Evolutionary conservation across 2,888 invertebrate species (phyloP), one percentile per base, ranked within the genome.

Genomic region (Macrophya alboannulata): DNA sequence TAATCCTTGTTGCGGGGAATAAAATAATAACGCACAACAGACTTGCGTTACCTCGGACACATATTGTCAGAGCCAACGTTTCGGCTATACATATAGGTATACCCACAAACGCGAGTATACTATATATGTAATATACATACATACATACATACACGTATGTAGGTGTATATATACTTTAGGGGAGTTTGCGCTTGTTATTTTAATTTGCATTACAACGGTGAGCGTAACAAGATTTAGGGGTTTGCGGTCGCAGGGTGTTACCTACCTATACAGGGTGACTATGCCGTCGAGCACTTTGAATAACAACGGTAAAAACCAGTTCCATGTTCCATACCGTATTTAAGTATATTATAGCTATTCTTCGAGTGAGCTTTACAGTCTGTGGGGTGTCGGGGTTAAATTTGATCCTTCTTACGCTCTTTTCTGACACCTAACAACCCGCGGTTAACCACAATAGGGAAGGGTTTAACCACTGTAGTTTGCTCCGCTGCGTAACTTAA

Each of bases 181-280:
- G 71, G 83, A 65, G 65, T 83, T 87, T 88, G 86, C 88, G 89
- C 91, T 91, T 90, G 90, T 91, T 89, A 88, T 86, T 86, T 89
- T 89, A 88, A 92, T 92, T 92, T 92, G 91, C 92, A 92, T 92
- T 89, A 92, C 91, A 92, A 87, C 71, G 82, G 92, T 91, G 91
- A 87, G 89, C 90, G 89, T 90, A 91, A 90, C 89, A 88, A 89
- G 90, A 90, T 91, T 92, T 90, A 72, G 86, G 89, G 85, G 85
- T 71, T 65, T 65, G 71, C 17, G 85, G 85, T 85, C 74, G 74
- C 85, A 72, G 84, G 85, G 87, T 88, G 89, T 88, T 86, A 83
- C 85, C 86, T 62, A 81, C 48, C n/a, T n/a, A 62, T 81, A 81
- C 81, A 62, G 81, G 81, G 59, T 62, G 81, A 62, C 81, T 81